Base-by-base conservation (phyloP, 2,888 invertebrate species). In the Erebia aethiops region DNA sequence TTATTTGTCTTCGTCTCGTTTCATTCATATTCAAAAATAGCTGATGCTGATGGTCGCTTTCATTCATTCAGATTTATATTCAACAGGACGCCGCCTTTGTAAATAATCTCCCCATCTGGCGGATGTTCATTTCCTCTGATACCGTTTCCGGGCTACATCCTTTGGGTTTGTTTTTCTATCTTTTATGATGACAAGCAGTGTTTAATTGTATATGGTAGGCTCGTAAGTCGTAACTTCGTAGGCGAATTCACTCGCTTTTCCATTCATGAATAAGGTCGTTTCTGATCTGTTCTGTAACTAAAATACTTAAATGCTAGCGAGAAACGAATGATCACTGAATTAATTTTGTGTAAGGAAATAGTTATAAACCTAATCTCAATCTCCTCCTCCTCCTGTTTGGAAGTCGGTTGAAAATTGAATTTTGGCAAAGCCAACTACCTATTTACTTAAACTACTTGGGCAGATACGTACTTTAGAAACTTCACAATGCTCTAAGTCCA, bases 51-150 rank as follows among this genome's bases (percentile, higher is more conserved):
- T 71, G 73, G 67, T 54, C 51, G 70, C 58, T 65, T 70, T 73
- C 74, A 74, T 75, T 77, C 76, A 77, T 76, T 73, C 71, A 75
- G 69, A 71, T 75, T 75, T 72, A 75, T 73, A 69, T 68, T 67
- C 64, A 56, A 70, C 71, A 65, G 60, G 46, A 71, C 72, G 70
- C 65, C 64, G 69, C 67, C 73, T 72, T 76, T 76, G 71, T 76
- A 74, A 75, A 84, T 82, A 82, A 84, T 82, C 81, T 82, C 83
- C 82, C 87, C 93, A 93, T 92, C 92, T 93, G 93, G 91, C 92
- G 92, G 92, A 92, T 88, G 91, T 86, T 80, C 84, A 83, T 88
- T 90, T 92, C 92, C 91, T 87, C 83, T 82, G 87, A 87, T 88
- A 89, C 84, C 84, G 83, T 91, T 90, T 92, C 91, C 91, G 90